Conservation (phyloP, 2,888 invertebrate genomes). For the Pyralis farinalis region DNA sequence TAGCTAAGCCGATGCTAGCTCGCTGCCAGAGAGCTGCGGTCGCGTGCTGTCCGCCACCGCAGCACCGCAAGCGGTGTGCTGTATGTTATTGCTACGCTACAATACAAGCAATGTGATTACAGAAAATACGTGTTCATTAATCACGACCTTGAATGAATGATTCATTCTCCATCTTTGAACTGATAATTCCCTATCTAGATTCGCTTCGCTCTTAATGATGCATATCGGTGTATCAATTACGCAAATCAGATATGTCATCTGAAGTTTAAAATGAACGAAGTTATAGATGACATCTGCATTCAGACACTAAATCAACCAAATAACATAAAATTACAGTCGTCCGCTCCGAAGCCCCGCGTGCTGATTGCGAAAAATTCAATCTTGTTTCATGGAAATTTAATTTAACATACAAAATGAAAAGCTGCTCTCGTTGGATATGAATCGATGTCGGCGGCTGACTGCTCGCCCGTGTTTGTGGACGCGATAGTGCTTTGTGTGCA, state of each 20-base stretch:
- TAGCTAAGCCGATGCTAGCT: conserved; percentile 74
- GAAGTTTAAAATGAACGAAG: background rate
- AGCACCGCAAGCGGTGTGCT: background rate
- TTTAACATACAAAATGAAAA: conserved; percentile 80
- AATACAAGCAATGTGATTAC: background rate
- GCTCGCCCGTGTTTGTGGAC: conserved; percentile 75
- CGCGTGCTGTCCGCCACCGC: conserved; percentile 7
- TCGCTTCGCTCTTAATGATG: background rate
- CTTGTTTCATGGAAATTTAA: conserved; percentile 81
- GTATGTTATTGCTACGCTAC: too few species aligned
- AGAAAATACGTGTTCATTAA: background rate
- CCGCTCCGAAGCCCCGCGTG: conserved; percentile 34
- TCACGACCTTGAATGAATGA: background rate
- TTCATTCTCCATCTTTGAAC: background rate
- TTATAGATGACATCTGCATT: conserved; percentile 1
- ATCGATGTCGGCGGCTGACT: conserved; percentile 70
- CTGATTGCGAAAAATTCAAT: conserved; percentile 81
- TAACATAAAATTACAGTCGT: conserved; percentile 14
- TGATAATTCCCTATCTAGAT: conserved; percentile 10
- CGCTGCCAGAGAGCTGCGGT: conserved; percentile 32
- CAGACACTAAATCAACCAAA: conserved; percentile 8
- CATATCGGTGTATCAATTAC: background rate
- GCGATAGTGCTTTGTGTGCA: conserved; percentile 69
- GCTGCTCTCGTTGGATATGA: conserved; percentile 74
- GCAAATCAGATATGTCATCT: background rate